Conservation (phyloP, 2,888 invertebrate species). For the Yponomeuta cagnagella region DNA sequence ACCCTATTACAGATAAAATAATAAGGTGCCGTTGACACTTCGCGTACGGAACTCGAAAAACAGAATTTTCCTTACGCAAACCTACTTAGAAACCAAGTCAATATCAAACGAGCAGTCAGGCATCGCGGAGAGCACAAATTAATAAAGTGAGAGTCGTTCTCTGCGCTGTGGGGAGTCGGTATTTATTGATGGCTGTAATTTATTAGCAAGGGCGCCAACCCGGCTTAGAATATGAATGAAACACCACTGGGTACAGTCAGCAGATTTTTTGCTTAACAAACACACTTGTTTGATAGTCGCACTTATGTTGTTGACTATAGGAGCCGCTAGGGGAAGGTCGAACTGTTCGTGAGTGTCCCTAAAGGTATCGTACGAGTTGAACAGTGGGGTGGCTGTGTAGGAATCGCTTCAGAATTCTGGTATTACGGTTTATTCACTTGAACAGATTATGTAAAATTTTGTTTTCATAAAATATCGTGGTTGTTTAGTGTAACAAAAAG, state of each 20-base stretch:
- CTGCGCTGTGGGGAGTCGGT: constrained; percentile 4
- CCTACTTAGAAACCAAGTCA: constrained; percentile 12
- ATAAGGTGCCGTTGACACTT: no score
- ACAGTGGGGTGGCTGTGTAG: not conserved
- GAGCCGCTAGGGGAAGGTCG: no score
- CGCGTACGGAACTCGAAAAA: no score
- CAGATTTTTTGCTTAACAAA: no score
- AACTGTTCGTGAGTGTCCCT: not conserved
- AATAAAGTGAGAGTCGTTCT: constrained; percentile 13
- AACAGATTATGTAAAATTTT: no score
- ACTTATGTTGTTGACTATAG: no score
- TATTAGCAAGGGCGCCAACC: constrained; percentile 47
- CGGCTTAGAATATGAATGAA: constrained; percentile 39
- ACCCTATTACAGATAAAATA: no score
- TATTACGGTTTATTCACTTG: not conserved
- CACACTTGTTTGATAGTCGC: no score
- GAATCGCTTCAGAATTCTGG: not conserved
- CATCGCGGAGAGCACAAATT: constrained; percentile 14
- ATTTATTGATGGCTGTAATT: constrained; percentile 62
- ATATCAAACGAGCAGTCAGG: constrained; percentile 3
- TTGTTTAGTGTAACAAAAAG: no score
- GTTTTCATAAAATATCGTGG: no score
- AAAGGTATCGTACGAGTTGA: not conserved
- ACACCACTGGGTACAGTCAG: not conserved
- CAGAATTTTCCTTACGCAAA: not conserved